Evolutionary conservation across 2,888 invertebrate genomes (phyloP), one percentile per base, ranked within the genome.

Genomic region (Heteromurus nitidus): DNA sequence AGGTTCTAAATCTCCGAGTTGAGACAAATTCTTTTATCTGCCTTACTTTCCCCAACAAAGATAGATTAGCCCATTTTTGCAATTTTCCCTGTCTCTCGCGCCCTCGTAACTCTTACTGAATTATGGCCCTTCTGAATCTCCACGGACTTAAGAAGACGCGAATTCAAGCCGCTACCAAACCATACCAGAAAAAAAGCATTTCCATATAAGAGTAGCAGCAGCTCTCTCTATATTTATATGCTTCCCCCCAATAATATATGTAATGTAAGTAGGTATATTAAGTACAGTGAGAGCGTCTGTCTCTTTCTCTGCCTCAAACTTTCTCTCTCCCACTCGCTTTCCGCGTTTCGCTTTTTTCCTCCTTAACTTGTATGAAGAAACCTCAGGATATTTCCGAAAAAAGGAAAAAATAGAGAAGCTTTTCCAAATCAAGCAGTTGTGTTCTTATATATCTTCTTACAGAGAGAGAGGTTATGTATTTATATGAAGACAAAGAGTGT

Each of bases 11-110:
- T 87, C 87, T 87, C 84, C 84, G 83, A 85, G 85, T 85, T 84
- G 87, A 87, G 87, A 87, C 87, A 87, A 87, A 87, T 87, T 87
- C 87, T 87, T 87, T 87, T 87, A 87, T 87, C 87, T 87, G 86
- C 87, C 86, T 86, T 87, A 87, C 87, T 87, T 87, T 87, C 91
- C 91, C 92, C 93, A 93, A 93, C 93, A 92, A 93, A 94, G 94
- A 94, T 94, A 94, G 94, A 94, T 94, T 93, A 93, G 94, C 92
- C 88, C 94, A 94, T 94, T 94, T 94, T 94, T 94, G 94, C 94
- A 94, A 94, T 87, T 94, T 94, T 94, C 94, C 94, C 94, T 94
- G 94, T 94, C 94, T 94, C 94, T 94, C 94, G 94, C 94, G 93
- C 92, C 93, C 92, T 93, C 94, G 93, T 94, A 94, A 94, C 94